Percentiles rank a stretch among this genome's conserved stretches.
phyloP scores from a whole-genome alignment of 2,113 vertebrate species.

The Aphyosemion australe region DNA sequence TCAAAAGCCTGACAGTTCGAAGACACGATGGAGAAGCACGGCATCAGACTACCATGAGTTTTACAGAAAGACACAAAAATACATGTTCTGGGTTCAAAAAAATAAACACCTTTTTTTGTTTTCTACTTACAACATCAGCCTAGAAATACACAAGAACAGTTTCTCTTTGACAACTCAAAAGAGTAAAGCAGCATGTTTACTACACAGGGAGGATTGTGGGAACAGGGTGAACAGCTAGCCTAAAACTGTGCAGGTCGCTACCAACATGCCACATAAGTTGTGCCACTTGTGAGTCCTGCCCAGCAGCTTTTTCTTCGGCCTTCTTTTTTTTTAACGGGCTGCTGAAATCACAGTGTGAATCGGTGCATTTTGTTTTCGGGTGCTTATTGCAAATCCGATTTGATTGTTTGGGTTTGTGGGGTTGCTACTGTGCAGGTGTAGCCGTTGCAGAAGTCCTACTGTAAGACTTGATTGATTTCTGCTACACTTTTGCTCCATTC shows the following conservation, averaged over 20 bases:
- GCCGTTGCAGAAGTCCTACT: slow-evolving; percentile 60
- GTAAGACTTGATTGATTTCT: slow-evolving; percentile 46
- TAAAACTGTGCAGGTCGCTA: slow-evolving; percentile 37
- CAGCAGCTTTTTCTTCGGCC: background rate
- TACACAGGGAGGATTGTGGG: slow-evolving; percentile 64
- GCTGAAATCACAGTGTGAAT: slow-evolving; percentile 80
- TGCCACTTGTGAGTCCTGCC: slow-evolving; percentile 29
- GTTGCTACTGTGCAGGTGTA: slow-evolving; percentile 66
- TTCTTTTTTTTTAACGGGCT: slow-evolving; percentile 25
- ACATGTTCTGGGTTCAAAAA: slow-evolving; percentile 70
- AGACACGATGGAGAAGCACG: slow-evolving; percentile 83
- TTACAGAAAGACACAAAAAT: slow-evolving; percentile 80
- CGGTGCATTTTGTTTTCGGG: slow-evolving; percentile 61
- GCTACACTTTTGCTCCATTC: slow-evolving; percentile 65
- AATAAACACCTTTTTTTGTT: slow-evolving; percentile 57
- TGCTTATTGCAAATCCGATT: slow-evolving; percentile 71
- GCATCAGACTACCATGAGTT: slow-evolving; percentile 79
- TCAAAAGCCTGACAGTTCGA: slow-evolving; percentile 75
- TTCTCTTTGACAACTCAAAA: slow-evolving; percentile 57
- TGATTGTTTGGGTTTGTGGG: slow-evolving; percentile 51
- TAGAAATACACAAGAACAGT: slow-evolving; percentile 65
- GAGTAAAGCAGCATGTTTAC: slow-evolving; percentile 74
- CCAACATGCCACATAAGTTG: slow-evolving; percentile 24
- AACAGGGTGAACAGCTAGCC: slow-evolving; percentile 52
- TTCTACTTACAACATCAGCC: slow-evolving; percentile 57